These are phyloP conservation scores for Phrynocephalus forsythii DNA, from an alignment of 2,797 vertebrate genomes.

Conservation along the genomic window DNA sequence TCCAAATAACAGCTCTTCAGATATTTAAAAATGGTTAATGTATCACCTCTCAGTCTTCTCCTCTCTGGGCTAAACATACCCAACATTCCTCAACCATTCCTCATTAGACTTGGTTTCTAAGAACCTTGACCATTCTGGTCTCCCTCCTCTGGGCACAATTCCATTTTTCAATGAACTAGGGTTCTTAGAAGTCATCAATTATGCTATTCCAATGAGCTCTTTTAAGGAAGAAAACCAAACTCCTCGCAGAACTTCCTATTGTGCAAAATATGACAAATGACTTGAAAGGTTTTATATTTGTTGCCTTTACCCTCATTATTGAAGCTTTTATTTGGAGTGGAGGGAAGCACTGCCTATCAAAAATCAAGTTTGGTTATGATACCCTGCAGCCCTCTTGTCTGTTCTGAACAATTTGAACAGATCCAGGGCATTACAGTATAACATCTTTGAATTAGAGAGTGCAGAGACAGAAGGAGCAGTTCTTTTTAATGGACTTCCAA, in stretches of 20 bases:
- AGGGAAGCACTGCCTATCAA: not conserved
- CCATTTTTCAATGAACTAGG: too few relatives aligned
- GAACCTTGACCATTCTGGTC: too few relatives aligned
- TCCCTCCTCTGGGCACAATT: too few relatives aligned
- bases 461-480: not conserved
- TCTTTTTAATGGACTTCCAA: not conserved
- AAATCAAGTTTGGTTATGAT: not conserved
- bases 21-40: too few relatives aligned
- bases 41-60: too few relatives aligned
- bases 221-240: not conserved
- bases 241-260: fast-evolving
- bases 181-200: too few relatives aligned
- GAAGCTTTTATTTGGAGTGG: not conserved
- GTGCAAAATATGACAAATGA: constrained; percentile 48
- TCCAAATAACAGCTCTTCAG: too few relatives aligned
- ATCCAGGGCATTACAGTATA: not conserved
- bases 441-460: not conserved
- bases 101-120: too few relatives aligned
- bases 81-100: too few relatives aligned
- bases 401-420: not conserved
- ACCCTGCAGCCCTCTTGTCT: not conserved
- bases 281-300: not conserved
- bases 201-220: not conserved
- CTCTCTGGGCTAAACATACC: too few relatives aligned
- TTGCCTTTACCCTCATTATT: not conserved